Evolutionary conservation across 2,797 vertebrate genomes (phyloP).

Genomic region (Manis crassicaudata): DNA sequence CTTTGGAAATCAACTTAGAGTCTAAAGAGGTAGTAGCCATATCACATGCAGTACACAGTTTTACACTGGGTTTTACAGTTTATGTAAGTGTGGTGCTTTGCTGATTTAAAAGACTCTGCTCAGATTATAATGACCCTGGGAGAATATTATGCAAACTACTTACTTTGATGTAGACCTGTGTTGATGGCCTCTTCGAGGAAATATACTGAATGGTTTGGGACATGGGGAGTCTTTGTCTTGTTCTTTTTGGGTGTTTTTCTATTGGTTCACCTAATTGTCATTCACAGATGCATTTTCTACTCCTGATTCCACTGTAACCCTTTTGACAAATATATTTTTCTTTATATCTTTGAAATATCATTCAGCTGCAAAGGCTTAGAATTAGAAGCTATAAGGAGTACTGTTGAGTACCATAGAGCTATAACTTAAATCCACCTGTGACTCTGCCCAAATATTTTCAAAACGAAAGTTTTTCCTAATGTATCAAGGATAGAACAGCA

Average conservation of each 20-base stretch:
- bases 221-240: conserved; percentile 18
- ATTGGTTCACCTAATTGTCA: background rate
- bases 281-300: background rate
- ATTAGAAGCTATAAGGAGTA: background rate
- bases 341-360: background rate
- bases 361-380: background rate
- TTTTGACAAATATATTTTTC: background rate
- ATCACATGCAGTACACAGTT: background rate
- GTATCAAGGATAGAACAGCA: background rate
- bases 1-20: conserved; percentile 32
- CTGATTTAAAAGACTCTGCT: background rate
- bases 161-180: conserved; percentile 30
- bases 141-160: background rate
- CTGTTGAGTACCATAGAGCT: background rate
- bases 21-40: background rate
- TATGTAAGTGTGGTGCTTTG: background rate
- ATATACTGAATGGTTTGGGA: background rate
- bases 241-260: background rate
- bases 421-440: background rate
- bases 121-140: background rate
- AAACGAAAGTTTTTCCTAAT: background rate
- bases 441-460: background rate
- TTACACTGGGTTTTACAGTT: background rate
- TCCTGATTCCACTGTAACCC: background rate
- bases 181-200: conserved; percentile 44